These are phyloP conservation scores for Brachypalpus laphriformis DNA, from an alignment of 2,888 invertebrate species.

Conservation along the genomic window DNA sequence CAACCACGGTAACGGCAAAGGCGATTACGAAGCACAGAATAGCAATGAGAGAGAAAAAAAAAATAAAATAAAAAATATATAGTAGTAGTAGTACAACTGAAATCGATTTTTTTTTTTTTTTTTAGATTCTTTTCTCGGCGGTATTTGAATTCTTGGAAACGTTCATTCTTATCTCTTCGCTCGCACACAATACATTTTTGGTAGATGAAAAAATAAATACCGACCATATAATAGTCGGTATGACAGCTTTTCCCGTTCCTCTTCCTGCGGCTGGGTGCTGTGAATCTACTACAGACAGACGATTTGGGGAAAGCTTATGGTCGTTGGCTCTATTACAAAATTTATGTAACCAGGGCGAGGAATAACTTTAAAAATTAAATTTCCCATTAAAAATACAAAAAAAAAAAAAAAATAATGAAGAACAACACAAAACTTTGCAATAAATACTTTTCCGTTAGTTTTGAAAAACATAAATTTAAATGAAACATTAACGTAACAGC, in stretches of 20 bases:
- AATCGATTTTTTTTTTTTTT: slow-evolving; percentile 56
- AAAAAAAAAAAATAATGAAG: background rate
- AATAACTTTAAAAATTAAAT: background rate
- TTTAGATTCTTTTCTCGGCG: slow-evolving; percentile 28
- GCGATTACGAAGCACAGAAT: slow-evolving; percentile 18
- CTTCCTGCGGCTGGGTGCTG: background rate
- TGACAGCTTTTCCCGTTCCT: slow-evolving; percentile 16
- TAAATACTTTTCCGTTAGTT: background rate
- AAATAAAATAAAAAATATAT: background rate
- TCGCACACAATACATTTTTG: slow-evolving; percentile 8
- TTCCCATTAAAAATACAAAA: background rate
- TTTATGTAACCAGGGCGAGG: slow-evolving; percentile 51
- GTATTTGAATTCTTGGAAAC: slow-evolving; percentile 32
- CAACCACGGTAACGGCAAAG: slow-evolving; percentile 10
- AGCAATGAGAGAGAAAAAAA: background rate
- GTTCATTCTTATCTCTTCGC: slow-evolving; percentile 30
- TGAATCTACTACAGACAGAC: slow-evolving; percentile 24
- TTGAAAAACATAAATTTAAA: background rate
- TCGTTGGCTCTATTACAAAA: slow-evolving; percentile 19
- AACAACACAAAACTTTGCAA: background rate
- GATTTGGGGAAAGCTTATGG: slow-evolving; percentile 29
- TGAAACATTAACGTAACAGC: too few relatives aligned
- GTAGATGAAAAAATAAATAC: background rate
- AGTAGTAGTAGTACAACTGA: slow-evolving; percentile 41
- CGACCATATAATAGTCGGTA: slow-evolving; percentile 3